phyloP scores from a whole-genome alignment of 2,797 vertebrate species.

The Microctenopoma stevenorrisi region DNA sequence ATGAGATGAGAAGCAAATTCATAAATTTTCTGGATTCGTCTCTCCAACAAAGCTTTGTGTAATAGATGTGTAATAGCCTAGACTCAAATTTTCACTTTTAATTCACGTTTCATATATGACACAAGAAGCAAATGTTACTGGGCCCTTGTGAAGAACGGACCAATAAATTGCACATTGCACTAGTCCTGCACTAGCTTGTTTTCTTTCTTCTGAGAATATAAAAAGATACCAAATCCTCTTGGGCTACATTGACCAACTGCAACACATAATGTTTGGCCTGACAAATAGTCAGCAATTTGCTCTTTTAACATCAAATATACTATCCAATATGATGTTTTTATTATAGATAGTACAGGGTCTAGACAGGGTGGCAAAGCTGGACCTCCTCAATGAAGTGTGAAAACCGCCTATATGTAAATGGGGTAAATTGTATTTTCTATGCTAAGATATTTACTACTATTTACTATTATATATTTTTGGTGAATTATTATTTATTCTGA shows the following conservation, averaged over 20 bases:
- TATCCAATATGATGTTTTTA: constrained; percentile 19
- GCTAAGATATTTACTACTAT: no score
- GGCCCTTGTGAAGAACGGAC: constrained; percentile 63
- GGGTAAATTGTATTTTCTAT: no score
- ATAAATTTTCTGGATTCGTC: constrained; percentile 40
- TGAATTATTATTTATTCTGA: no score
- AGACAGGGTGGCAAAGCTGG: no score
- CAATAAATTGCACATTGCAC: constrained; percentile 42
- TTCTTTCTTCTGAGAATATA: constrained; percentile 44
- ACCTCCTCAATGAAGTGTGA: no score
- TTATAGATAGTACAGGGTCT: no score
- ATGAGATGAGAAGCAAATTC: constrained; percentile 50
- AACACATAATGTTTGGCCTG: constrained; percentile 83
- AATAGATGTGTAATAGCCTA: constrained; percentile 22
- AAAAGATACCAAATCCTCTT: constrained; percentile 65
- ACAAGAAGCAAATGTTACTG: constrained; percentile 46
- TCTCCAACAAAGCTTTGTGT: constrained; percentile 15
- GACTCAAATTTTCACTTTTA: constrained; percentile 8
- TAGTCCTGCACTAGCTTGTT: constrained; percentile 49
- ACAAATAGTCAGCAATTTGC: constrained; percentile 78
- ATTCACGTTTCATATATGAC: constrained; percentile 25
- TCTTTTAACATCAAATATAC: constrained; percentile 66
- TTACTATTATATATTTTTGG: no score
- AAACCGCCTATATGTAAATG: no score
- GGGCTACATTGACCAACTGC: constrained; percentile 73